Evolutionary conservation across 2,113 vertebrate species (phyloP).

Genomic region (Bufo bufo): DNA sequence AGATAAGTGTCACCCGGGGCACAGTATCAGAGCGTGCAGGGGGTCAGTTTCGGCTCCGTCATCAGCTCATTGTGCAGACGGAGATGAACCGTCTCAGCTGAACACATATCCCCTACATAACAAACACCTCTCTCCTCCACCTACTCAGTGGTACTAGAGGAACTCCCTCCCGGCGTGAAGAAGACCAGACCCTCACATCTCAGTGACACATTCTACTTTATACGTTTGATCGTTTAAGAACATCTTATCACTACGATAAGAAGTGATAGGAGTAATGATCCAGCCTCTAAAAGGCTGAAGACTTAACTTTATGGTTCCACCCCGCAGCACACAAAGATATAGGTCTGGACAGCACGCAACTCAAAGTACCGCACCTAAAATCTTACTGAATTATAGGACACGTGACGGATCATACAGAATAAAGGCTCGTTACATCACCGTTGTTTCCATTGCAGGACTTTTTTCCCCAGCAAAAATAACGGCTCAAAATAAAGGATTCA

Average conservation of each 20-base stretch:
- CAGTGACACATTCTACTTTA: neutral
- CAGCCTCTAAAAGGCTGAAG: neutral
- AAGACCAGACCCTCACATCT: slow-evolving; percentile 10
- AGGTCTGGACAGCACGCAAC: too few relatives aligned
- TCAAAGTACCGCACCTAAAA: too few relatives aligned
- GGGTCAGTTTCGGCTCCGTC: neutral
- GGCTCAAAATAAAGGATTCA: too few relatives aligned
- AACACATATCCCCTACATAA: neutral
- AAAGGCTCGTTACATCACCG: too few relatives aligned
- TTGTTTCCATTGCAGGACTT: too few relatives aligned
- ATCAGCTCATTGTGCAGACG: slow-evolving; percentile 22
- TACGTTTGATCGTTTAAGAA: neutral
- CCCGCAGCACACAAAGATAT: too few relatives aligned
- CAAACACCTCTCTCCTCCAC: neutral
- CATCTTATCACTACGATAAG: neutral
- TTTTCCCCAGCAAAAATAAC: too few relatives aligned
- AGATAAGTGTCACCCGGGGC: neutral
- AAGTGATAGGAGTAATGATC: neutral
- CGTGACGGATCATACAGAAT: too few relatives aligned
- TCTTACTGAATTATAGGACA: too few relatives aligned
- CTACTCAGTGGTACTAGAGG: neutral
- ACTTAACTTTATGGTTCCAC: neutral
- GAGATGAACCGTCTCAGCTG: slow-evolving; percentile 7
- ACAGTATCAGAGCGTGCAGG: neutral
- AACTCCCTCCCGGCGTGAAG: neutral